Evolutionary conservation across 2,888 invertebrate genomes (phyloP).

Genomic region (Drosophila formosana): DNA sequence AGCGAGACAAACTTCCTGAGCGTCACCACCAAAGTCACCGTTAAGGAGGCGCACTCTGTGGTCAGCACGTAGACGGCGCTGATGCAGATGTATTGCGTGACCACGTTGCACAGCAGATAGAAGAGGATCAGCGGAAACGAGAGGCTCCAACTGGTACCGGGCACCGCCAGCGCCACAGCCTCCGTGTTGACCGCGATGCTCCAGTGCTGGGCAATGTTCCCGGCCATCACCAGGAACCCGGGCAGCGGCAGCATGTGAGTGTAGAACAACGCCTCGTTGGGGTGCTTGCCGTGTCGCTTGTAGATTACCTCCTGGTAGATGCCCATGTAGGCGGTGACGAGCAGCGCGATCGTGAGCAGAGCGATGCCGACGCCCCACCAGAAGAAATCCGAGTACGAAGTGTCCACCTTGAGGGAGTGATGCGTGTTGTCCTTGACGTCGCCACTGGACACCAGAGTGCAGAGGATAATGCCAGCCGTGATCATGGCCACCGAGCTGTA

Average conservation of each 20-base stretch:
- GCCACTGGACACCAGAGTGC: slow-evolving; percentile 94
- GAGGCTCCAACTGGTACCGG: slow-evolving; percentile 85
- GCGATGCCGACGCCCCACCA: slow-evolving; percentile 91
- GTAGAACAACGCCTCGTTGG: slow-evolving; percentile 94
- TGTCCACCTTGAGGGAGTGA: slow-evolving; percentile 86
- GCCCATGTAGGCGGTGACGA: slow-evolving; percentile 97
- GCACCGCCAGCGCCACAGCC: slow-evolving; percentile 76
- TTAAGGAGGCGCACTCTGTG: slow-evolving; percentile 96
- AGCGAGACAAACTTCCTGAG: slow-evolving; percentile 97
- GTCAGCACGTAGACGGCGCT: slow-evolving; percentile 97
- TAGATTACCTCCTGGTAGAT: slow-evolving; percentile 96
- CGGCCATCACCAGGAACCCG: slow-evolving; percentile 92
- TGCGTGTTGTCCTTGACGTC: slow-evolving; percentile 87
- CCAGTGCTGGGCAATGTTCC: slow-evolving; percentile 92
- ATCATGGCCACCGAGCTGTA: slow-evolving; percentile 97
- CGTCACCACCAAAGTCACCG: slow-evolving; percentile 98
- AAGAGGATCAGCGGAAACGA: slow-evolving; percentile 90
- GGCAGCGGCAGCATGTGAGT: slow-evolving; percentile 96
- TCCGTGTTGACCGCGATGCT: slow-evolving; percentile 90
- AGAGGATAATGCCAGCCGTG: slow-evolving; percentile 95
- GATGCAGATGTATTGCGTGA: slow-evolving; percentile 97
- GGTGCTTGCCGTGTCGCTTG: slow-evolving; percentile 94
- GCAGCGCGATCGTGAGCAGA: slow-evolving; percentile 93
- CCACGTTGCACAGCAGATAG: slow-evolving; percentile 92
- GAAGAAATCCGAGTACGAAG: slow-evolving; percentile 84